These are phyloP conservation scores for Aelia acuminata DNA, from an alignment of 2,888 invertebrate species.

Conservation along the genomic window DNA sequence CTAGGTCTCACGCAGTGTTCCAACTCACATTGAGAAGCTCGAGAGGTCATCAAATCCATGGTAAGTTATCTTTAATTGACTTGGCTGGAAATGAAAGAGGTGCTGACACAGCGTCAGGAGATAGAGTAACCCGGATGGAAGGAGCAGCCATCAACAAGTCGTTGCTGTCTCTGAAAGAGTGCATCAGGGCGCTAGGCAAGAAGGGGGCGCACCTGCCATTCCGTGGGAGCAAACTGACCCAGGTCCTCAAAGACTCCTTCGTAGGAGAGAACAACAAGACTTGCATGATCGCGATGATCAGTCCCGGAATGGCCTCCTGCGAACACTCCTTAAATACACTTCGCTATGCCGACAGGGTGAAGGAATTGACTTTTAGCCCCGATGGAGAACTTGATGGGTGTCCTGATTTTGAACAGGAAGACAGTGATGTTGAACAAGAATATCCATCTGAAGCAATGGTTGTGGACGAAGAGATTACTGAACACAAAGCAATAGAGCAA, in stretches of 20 bases:
- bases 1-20: slow-evolving; percentile 98
- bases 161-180: slow-evolving; percentile 95
- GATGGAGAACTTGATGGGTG: slow-evolving; percentile 67
- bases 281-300: slow-evolving; percentile 99
- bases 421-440: slow-evolving; percentile 63
- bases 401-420: slow-evolving; percentile 55
- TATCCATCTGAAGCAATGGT: slow-evolving; percentile 65
- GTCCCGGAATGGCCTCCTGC: slow-evolving; percentile 95
- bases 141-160: slow-evolving; percentile 98
- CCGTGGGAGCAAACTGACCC: slow-evolving; percentile 96
- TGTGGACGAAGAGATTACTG: slow-evolving; percentile 66
- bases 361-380: slow-evolving; percentile 91
- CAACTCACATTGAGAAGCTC: slow-evolving; percentile 91
- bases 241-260: slow-evolving; percentile 96
- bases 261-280: slow-evolving; percentile 98
- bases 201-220: slow-evolving; percentile 98
- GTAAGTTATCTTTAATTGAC: slow-evolving; percentile 99
- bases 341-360: slow-evolving; percentile 97
- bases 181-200: slow-evolving; percentile 94
- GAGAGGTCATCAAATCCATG: slow-evolving; percentile 87
- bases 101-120: slow-evolving; percentile 96
- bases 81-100: slow-evolving; percentile 98
- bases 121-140: slow-evolving; percentile 96
- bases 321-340: slow-evolving; percentile 98
- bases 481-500: slow-evolving; percentile 62